These are phyloP conservation scores for Passer domesticus DNA, from an alignment of 2,113 vertebrate genomes.

Conservation along the genomic window DNA sequence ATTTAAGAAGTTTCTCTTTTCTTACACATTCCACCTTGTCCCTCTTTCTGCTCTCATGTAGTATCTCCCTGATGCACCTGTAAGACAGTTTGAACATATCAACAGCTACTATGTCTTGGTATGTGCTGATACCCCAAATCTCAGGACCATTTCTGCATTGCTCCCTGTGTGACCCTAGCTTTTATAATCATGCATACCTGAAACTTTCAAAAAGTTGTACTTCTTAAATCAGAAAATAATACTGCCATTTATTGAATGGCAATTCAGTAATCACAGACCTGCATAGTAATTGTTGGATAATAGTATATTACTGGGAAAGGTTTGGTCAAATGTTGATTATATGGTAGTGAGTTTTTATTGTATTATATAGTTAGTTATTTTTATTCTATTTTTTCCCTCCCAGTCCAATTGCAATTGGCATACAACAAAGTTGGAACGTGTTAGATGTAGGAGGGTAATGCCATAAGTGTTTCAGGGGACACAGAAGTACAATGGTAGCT, in stretches of 20 bases:
- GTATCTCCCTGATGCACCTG: neutral
- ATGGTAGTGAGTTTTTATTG: neutral
- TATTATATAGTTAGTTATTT: neutral
- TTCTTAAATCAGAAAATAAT: neutral
- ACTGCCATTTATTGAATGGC: neutral
- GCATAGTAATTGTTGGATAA: neutral
- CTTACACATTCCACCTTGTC: neutral
- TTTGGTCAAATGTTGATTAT: neutral
- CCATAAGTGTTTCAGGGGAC: neutral
- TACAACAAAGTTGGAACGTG: neutral
- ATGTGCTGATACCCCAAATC: neutral
- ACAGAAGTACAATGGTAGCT: neutral
- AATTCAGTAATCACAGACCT: neutral
- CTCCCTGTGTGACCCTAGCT: neutral
- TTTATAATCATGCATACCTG: neutral
- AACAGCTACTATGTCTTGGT: neutral
- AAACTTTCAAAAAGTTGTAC: neutral
- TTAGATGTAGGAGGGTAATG: neutral
- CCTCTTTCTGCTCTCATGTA: neutral
- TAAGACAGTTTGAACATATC: neutral
- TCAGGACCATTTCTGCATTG: neutral
- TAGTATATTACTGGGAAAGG: neutral
- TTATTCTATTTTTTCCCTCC: neutral
- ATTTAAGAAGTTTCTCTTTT: neutral
- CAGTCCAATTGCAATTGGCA: neutral